Conservation (phyloP, 2,888 invertebrate species). For the Unio pictorum region DNA sequence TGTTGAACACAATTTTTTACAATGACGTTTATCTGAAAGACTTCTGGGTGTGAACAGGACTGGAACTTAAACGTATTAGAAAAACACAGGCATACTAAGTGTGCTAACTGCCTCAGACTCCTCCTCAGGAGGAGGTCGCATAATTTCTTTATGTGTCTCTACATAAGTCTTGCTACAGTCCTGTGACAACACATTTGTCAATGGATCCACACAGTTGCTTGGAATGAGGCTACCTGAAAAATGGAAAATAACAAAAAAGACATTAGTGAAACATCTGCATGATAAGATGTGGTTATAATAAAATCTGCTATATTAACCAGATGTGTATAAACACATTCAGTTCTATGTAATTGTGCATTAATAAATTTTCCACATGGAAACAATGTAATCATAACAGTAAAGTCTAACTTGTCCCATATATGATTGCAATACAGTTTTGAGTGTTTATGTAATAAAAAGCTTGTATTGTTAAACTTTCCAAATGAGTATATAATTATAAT, state of each 20-base stretch:
- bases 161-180: slow-evolving; percentile 55
- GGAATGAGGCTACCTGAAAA: slow-evolving; percentile 71
- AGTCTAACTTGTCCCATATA: too few species aligned
- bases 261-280: background rate
- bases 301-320: too few species aligned
- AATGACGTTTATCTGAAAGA: slow-evolving; percentile 16
- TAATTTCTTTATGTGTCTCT: slow-evolving; percentile 43
- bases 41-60: background rate
- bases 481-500: too few species aligned
- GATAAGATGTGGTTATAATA: too few species aligned
- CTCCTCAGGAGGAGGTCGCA: slow-evolving; percentile 36
- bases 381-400: too few species aligned
- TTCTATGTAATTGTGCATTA: too few species aligned
- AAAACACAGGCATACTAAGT: slow-evolving; percentile 59
- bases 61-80: slow-evolving; percentile 12
- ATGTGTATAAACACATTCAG: too few species aligned
- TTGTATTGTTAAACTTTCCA: too few species aligned
- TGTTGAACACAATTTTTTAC: background rate
- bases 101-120: slow-evolving; percentile 21
- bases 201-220: slow-evolving; percentile 56
- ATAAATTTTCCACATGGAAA: too few species aligned
- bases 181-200: slow-evolving; percentile 59
- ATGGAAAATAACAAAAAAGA: slow-evolving; percentile 3
- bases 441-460: too few species aligned
- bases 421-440: too few species aligned